Base-by-base conservation (phyloP, 2,113 vertebrate species). In the Odocoileus hemionus region DNA sequence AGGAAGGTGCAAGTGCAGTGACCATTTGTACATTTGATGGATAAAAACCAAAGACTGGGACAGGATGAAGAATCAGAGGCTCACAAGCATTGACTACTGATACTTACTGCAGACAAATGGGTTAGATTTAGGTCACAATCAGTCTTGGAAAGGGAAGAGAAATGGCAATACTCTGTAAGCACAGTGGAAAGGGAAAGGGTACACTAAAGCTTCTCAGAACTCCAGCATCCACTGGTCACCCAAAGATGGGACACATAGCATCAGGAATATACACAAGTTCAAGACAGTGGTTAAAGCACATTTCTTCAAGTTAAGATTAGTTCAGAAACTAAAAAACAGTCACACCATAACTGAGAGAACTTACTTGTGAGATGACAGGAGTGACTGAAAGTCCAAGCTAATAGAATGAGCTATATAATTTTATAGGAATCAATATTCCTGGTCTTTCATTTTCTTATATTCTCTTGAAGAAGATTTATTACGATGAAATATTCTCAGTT, bases 401-500 rank as follows among this genome's bases (percentile, higher is more conserved):
- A 96, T 61, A 33, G 45, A 76, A 87, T 78, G 64, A n/a, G 15
- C n/a, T 92, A 19, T 36, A 45, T 78, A 78, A 91, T 79, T 94
- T 83, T 55, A 84, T 9, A 79, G 52, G 21, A 87, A 84, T 95
- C 88, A 60, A 19, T 92, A 33, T 94, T 43, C 36, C 26, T 86
- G 16, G 26, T 57, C 39, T 47, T 86, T 70, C 47, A 89, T 80
- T 57, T 89, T 13, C n/a, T 50, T 50, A n/a, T 52, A 95, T 94
- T 80, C 15, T 61, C 83, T 84, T 26, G 74, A 78, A 91, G 19
- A 61, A 57, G 54, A 21, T 74, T 97, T 95, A 64, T 60, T 80
- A 92, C 0, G 5, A 86, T 96, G 39, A 92, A 94, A 92, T 97
- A 96, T 76, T 92, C 54, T 95, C 80, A 45, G 39, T 47, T 39